These are phyloP conservation scores for Papilio machaon DNA, from an alignment of 1,140 invertebrate genomes.

Conservation along the genomic window DNA sequence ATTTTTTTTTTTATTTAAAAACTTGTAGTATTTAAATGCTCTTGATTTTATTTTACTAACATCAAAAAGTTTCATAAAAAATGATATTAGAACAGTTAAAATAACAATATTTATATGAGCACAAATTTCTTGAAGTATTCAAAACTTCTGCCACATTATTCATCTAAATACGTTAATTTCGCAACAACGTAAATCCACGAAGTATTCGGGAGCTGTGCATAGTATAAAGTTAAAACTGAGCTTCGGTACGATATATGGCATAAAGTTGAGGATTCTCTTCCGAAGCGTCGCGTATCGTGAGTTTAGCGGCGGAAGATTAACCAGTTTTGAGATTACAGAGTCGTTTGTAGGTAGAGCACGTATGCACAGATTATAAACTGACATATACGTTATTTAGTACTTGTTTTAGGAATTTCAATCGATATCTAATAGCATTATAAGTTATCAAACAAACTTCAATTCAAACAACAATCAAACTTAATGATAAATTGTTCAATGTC, in stretches of 20 bases:
- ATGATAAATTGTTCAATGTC: no score
- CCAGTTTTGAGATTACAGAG: conserved; percentile 21
- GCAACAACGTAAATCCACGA: conserved; percentile 25
- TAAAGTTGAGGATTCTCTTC: conserved; percentile 27
- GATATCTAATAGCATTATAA: neutral
- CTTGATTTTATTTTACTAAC: no score
- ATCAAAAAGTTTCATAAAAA: no score
- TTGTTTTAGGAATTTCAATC: neutral
- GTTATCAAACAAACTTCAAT: no score
- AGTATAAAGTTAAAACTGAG: conserved; percentile 31
- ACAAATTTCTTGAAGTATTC: neutral
- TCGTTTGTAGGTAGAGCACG: conserved; percentile 25
- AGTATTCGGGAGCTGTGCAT: neutral
- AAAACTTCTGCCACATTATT: neutral
- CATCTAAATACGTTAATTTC: conserved; percentile 22
- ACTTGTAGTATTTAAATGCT: no score
- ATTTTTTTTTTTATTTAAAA: no score
- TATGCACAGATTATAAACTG: conserved; percentile 8
- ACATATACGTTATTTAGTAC: neutral
- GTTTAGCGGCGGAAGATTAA: conserved; percentile 19
- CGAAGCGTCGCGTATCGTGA: conserved; percentile 5
- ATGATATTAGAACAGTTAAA: neutral
- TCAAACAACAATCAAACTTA: no score
- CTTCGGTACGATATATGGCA: conserved; percentile 29
- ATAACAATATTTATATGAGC: neutral